Conservation (phyloP, 1,140 invertebrate species). For the Alviniconcha marisindica region DNA sequence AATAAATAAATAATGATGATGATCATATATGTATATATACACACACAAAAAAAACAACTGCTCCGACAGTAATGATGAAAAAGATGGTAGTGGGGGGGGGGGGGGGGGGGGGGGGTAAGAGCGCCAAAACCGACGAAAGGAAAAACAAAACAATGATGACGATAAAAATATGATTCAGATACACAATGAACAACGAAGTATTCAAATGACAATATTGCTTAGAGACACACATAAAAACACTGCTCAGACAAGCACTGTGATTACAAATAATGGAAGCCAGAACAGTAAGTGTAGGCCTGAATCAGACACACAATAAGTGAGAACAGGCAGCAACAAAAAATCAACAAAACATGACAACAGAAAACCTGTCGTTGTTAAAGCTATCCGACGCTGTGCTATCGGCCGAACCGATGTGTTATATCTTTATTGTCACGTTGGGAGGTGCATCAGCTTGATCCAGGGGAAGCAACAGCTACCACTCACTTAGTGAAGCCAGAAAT, state of each 20-base stretch:
- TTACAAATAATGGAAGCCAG: no score
- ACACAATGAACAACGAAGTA: not conserved
- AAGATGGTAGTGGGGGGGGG: not conserved
- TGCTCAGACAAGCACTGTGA: no score
- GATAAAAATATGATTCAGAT: not conserved
- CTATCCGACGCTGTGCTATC: no score
- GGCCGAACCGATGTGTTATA: no score
- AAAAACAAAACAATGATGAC: not conserved
- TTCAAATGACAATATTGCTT: not conserved
- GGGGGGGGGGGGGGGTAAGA: not conserved
- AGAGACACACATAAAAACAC: not conserved
- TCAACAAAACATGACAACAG: no score
- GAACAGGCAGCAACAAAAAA: no score
- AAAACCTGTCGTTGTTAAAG: no score
- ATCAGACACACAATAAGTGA: not conserved
- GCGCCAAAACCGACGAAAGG: not conserved
- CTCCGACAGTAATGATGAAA: no score
- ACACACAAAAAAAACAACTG: not conserved
- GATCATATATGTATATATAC: not conserved
- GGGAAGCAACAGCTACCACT: no score
- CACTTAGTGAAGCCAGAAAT: no score
- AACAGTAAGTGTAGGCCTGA: not conserved
- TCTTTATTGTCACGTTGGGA: no score
- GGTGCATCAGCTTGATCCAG: no score
- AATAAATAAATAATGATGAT: not conserved